Evolutionary conservation across 2,888 invertebrate genomes (phyloP), one percentile per base, ranked within the genome.

Genomic region (Scotopteryx bipunctaria): DNA sequence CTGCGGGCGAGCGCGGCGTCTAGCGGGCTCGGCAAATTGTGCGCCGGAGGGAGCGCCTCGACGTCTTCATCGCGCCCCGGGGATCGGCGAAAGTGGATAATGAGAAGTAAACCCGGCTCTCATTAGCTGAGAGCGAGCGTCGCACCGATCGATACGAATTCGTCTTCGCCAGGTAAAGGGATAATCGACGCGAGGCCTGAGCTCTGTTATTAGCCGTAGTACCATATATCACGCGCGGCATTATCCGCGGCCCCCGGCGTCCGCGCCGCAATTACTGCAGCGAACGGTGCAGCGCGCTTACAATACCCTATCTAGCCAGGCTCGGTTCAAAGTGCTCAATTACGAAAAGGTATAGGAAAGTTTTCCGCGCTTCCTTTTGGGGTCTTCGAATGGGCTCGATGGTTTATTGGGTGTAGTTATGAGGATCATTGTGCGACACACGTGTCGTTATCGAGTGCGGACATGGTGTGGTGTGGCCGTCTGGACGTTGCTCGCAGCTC

Each of bases 151-250:
- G 86, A 86, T 86, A 81, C 83, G 78, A 83, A 85, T 87, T 82
- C 86, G 84, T 84, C 84, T 84, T 83, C 76, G 76, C 76, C 73
- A 67, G 72, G 83, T 81, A 86, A 86, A 86, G 83, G 86, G 85
- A 88, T 88, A 88, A 90, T 87, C 87, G 85, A 73, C 74, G 77
- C 78, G 68, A 76, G 73, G 72, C 70, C 71, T 77, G 64, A 71
- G 73, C 80, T 81, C 81, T 86, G 86, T 86, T 88, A 89, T 89
- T 88, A 90, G 84, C 78, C 76, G 80, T 79, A 81, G 86, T 83
- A 84, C 83, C 87, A 89, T 90, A 90, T 87, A 90, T 88, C 89
- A 89, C 88, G 83, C 75, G 76, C 80, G 76, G 84, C 73, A 84
- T 82, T 84, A 83, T 71, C 75, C 73, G 76, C 75, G 78, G 85